These are phyloP conservation scores for Diacarnus erythraeanus DNA, from an alignment of 37 sponge, comb jelly and placozoan species.

Conservation along the genomic window DNA sequence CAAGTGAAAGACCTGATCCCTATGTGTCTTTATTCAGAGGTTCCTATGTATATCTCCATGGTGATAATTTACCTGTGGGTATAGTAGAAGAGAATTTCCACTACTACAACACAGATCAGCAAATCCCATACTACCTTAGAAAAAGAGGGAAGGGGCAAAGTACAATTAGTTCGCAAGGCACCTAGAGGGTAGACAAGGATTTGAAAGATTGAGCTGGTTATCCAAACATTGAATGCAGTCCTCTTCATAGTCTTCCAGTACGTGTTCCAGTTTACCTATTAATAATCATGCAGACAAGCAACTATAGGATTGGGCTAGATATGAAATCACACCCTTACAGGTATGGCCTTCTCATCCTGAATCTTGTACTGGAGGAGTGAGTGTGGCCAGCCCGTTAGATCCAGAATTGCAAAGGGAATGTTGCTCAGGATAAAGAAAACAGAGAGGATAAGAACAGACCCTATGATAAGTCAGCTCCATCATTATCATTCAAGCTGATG, in stretches of 20 bases:
- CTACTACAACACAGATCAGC: conserved; percentile 42
- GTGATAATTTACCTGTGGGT: conserved; percentile 83
- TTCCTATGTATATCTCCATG: too few species aligned
- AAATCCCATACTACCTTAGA: conserved; percentile 51
- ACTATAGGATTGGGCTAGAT: too few species aligned
- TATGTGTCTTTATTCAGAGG: too few species aligned
- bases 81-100: conserved; percentile 86
- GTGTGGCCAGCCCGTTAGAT: conserved; percentile 74
- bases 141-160: conserved; percentile 78
- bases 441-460: conserved; percentile 9
- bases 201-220: conserved; percentile 57
- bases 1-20: too few species aligned
- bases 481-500: not conserved
- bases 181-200: conserved; percentile 46
- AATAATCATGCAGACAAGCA: not conserved
- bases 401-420: conserved; percentile 54
- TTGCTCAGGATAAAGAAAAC: conserved; percentile 31
- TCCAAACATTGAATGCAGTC: conserved; percentile 48
- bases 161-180: conserved; percentile 27
- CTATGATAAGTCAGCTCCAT: not conserved
- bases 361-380: conserved; percentile 84
- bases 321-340: too few species aligned
- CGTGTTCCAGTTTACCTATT: conserved; percentile 58
- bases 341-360: conserved; percentile 66
- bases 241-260: conserved; percentile 52